Conservation (phyloP, 1,140 invertebrate species). For the Andricus grossulariae region DNA sequence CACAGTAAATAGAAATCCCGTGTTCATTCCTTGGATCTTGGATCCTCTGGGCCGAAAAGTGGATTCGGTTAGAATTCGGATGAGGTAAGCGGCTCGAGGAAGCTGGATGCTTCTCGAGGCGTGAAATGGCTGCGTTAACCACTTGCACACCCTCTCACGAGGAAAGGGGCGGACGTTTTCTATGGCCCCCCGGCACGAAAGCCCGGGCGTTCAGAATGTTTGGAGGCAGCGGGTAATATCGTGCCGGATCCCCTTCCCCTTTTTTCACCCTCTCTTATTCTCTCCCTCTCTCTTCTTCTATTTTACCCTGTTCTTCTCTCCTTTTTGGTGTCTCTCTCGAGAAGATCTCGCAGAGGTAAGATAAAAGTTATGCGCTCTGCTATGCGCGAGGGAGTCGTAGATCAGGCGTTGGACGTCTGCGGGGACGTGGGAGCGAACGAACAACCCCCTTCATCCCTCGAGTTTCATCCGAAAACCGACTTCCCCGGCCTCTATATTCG, state of each 20-base stretch:
- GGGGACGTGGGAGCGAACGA: constrained; percentile 69
- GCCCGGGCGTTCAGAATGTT: constrained; percentile 52
- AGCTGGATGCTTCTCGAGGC: constrained; percentile 70
- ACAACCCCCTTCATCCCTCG: constrained; percentile 50
- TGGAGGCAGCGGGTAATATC: constrained; percentile 50
- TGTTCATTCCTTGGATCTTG: constrained; percentile 40
- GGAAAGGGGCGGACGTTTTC: constrained; percentile 51
- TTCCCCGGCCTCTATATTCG: constrained; percentile 52
- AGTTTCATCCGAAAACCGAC: constrained; percentile 56
- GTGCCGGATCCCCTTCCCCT: constrained; percentile 50
- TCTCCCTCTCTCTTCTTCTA: constrained; percentile 32
- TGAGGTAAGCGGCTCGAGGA: constrained; percentile 56
- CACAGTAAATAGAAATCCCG: constrained; percentile 70
- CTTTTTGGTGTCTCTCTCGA: constrained; percentile 11
- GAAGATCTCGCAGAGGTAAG: constrained; percentile 70
- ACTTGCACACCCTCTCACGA: constrained; percentile 55
- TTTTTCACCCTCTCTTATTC: constrained; percentile 44
- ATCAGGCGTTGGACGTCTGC: constrained; percentile 73
- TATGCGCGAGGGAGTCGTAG: constrained; percentile 75
- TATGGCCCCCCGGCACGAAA: constrained; percentile 32
- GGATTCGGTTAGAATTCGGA: constrained; percentile 73
- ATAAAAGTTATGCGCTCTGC: constrained; percentile 74
- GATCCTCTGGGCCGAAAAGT: constrained; percentile 36
- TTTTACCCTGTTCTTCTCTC: constrained; percentile 1
- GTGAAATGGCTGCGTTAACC: constrained; percentile 74